Percentiles rank a stretch among this genome's conserved stretches.
phyloP scores from a whole-genome alignment of 1,140 invertebrate species.

The Galleria mellonella region DNA sequence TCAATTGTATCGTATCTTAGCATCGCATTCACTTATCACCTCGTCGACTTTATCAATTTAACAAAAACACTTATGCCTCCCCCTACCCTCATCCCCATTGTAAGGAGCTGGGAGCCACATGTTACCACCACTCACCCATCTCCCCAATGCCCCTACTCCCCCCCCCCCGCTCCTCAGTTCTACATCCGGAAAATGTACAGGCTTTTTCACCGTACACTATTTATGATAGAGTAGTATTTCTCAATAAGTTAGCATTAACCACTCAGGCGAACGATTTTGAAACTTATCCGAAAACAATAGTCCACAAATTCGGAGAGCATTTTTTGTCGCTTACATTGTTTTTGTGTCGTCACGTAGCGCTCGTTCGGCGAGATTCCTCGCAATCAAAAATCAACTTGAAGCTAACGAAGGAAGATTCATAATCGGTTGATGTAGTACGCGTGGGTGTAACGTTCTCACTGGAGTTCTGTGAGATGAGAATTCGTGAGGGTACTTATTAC shows the following conservation, averaged over 20 bases:
- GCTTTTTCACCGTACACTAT: slow-evolving; percentile 8
- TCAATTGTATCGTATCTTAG: too few species aligned
- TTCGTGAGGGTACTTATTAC: slow-evolving; percentile 25
- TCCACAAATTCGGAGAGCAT: slow-evolving; percentile 7
- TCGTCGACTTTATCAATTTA: slow-evolving; percentile 20
- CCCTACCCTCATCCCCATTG: slow-evolving; percentile 9
- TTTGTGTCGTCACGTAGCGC: neutral
- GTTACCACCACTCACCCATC: slow-evolving; percentile 5
- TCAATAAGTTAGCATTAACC: slow-evolving; percentile 24
- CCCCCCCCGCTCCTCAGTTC: neutral
- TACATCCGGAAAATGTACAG: slow-evolving; percentile 19
- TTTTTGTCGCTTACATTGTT: slow-evolving; percentile 1
- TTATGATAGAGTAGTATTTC: slow-evolving; percentile 18
- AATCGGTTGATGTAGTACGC: slow-evolving; percentile 15
- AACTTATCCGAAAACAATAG: slow-evolving; percentile 11
- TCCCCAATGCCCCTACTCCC: neutral
- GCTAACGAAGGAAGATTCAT: slow-evolving; percentile 17
- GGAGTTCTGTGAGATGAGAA: slow-evolving; percentile 12
- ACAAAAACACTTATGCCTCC: neutral
- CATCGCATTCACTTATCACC: slow-evolving; percentile 11
- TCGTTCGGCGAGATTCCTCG: slow-evolving; percentile 3
- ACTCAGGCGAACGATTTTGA: slow-evolving; percentile 8
- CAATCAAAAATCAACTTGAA: slow-evolving; percentile 23
- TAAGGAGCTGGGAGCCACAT: slow-evolving; percentile 6
- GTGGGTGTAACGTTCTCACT: slow-evolving; percentile 7